Evolutionary conservation across 2,113 vertebrate species (phyloP).

Genomic region (Potamarius usumacintae): DNA sequence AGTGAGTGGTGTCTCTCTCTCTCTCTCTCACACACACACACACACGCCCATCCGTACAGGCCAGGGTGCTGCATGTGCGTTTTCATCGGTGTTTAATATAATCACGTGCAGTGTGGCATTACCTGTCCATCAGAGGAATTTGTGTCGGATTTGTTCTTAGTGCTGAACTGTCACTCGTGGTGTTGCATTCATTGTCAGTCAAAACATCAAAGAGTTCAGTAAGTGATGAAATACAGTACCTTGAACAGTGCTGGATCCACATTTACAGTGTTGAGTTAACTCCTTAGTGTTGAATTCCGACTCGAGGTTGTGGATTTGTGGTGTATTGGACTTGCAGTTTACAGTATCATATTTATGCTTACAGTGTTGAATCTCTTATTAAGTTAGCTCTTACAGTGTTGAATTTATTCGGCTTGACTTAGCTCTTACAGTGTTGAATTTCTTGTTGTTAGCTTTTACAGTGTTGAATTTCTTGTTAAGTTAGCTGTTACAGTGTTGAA

Average conservation of each 20-base stretch:
- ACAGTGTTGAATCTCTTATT: neutral
- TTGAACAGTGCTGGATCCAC: neutral
- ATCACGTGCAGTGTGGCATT: neutral
- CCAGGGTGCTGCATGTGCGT: slow-evolving; percentile 5
- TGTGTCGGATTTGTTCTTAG: neutral
- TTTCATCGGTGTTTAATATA: neutral
- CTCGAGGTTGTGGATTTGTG: no score
- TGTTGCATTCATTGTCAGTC: neutral
- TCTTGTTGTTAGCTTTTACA: no score
- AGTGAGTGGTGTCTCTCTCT: slow-evolving; percentile 77
- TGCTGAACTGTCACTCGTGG: neutral
- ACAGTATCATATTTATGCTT: no score
- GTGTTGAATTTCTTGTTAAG: no score
- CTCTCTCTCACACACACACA: slow-evolving; percentile 23
- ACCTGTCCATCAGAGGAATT: neutral
- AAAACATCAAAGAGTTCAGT: neutral
- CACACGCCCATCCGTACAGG: slow-evolving; percentile 1
- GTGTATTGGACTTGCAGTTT: no score
- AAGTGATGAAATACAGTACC: neutral
- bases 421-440: no score
- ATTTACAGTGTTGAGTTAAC: neutral
- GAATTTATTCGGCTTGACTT: no score
- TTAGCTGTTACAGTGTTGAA: no score
- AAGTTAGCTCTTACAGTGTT: no score
- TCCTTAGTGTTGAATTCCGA: neutral